Conservation (phyloP, 2,113 vertebrate species). For the Colaptes auratus region DNA sequence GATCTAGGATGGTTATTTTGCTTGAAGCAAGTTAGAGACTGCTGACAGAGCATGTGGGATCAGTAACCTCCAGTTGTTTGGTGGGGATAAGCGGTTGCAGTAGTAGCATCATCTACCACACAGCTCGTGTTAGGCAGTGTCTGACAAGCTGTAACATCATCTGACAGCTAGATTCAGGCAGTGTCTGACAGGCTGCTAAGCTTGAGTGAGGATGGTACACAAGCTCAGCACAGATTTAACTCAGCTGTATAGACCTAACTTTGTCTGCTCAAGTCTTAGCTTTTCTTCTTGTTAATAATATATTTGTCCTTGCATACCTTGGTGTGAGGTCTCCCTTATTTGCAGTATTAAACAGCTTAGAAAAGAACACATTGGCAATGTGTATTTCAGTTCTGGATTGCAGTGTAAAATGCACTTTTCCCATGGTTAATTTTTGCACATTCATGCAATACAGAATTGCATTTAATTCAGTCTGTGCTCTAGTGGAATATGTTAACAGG, state of each 20-base stretch:
- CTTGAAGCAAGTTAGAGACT: not conserved
- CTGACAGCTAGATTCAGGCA: not conserved
- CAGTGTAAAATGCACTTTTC: not conserved
- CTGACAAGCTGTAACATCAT: not conserved
- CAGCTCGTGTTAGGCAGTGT: not conserved
- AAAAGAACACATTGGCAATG: not conserved
- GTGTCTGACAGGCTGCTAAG: not conserved
- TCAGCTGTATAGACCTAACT: not conserved
- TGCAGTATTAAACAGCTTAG: not conserved
- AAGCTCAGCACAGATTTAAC: not conserved
- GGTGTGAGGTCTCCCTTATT: not conserved
- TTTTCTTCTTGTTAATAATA: not conserved
- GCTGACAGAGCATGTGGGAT: not conserved
- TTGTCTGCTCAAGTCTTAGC: not conserved
- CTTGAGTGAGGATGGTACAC: not conserved
- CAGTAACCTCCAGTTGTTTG: not conserved
- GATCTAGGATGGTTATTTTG: not conserved
- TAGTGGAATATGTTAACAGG: not conserved
- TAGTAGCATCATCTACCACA: not conserved
- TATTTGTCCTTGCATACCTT: not conserved
- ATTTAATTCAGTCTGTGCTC: conserved; percentile 8
- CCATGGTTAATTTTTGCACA: not conserved
- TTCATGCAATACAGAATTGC: conserved; percentile 7
- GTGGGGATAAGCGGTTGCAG: not conserved
- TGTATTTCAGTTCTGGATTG: not conserved